These are phyloP conservation scores for Cranoglanis bouderius DNA, from an alignment of 2,113 vertebrate species.

Conservation along the genomic window DNA sequence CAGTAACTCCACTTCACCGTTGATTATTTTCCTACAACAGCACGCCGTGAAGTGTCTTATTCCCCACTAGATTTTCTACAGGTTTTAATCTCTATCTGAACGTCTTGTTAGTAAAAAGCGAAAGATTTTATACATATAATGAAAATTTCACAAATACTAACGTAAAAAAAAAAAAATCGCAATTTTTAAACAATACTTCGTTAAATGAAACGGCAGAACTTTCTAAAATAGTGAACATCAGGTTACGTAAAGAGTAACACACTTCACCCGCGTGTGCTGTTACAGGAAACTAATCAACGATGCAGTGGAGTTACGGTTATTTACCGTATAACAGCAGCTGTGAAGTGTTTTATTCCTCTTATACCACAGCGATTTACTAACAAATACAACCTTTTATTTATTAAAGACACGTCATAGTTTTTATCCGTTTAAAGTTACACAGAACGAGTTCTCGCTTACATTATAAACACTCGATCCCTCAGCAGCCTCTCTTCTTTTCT, in stretches of 20 bases:
- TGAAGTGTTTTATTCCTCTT: neutral
- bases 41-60: neutral
- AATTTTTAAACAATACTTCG: too few relatives aligned
- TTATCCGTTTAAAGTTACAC: neutral
- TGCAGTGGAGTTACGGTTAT: neutral
- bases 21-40: neutral
- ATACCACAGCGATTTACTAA: neutral
- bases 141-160: too few relatives aligned
- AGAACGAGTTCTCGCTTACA: neutral
- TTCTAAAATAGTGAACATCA: neutral
- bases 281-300: neutral
- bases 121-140: too few relatives aligned
- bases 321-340: neutral
- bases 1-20: neutral
- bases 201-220: neutral
- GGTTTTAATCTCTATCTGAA: too few relatives aligned
- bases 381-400: neutral
- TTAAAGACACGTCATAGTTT: neutral
- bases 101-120: too few relatives aligned
- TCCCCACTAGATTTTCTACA: too few relatives aligned
- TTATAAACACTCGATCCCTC: neutral
- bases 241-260: neutral
- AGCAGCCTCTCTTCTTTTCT: fast-evolving
- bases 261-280: neutral
- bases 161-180: too few relatives aligned